A percentile compares a stretch with the other conserved stretches of the same genome.
These are phyloP conservation scores for Podarcis cretensis DNA, from an alignment of 2,113 vertebrate genomes.

Conservation along the genomic window DNA sequence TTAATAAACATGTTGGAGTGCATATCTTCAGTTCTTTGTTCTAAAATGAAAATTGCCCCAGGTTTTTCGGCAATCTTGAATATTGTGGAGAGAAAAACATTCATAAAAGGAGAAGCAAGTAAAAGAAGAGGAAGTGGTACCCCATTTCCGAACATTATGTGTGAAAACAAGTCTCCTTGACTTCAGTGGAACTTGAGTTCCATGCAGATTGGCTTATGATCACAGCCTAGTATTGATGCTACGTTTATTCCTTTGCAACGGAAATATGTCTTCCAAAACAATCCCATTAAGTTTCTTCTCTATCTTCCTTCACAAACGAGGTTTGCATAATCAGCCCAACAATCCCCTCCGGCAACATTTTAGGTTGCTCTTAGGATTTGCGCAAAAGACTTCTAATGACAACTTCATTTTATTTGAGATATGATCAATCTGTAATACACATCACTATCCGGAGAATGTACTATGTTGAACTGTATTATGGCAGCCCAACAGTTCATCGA, in stretches of 20 bases:
- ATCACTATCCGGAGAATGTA: background rate
- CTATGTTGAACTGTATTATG: background rate
- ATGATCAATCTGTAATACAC: background rate
- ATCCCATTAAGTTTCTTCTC: background rate
- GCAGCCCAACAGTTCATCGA: background rate
- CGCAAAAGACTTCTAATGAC: background rate
- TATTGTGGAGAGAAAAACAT: conserved; percentile 42
- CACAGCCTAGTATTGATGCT: background rate
- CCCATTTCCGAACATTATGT: background rate
- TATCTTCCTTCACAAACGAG: background rate
- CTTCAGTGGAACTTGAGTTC: background rate
- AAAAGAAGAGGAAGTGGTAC: conserved; percentile 22
- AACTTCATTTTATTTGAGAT: background rate
- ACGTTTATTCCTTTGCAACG: background rate
- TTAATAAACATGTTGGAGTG: conserved; percentile 48
- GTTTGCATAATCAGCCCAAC: background rate
- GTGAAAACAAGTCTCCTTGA: conserved; percentile 3
- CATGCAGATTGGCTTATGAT: background rate
- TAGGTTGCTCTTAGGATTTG: background rate
- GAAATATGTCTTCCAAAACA: background rate
- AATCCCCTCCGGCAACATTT: background rate
- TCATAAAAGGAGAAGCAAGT: conserved; percentile 31
- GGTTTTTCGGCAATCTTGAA: conserved; percentile 46
- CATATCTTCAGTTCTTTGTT: conserved; percentile 62
- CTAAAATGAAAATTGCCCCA: conserved; percentile 64